Evolutionary conservation across 2,888 invertebrate species (phyloP).

Genomic region (Pyralis farinalis): DNA sequence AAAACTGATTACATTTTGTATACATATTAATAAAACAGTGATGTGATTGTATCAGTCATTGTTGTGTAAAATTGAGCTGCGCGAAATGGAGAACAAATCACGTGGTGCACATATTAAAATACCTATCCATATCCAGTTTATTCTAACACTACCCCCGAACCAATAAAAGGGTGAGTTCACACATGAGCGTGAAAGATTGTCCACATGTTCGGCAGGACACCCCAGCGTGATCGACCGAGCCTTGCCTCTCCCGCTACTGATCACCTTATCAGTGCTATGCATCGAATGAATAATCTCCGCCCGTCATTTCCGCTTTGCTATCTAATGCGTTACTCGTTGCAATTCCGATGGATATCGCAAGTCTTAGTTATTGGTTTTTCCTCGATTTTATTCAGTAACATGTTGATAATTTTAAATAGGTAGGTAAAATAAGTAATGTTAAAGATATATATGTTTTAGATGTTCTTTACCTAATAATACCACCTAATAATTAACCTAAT

Average conservation of each 20-base stretch:
- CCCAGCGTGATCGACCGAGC: conserved; percentile 22
- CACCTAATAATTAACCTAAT: too few species aligned
- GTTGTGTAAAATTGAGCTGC: too few species aligned
- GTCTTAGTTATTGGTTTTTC: conserved; percentile 17
- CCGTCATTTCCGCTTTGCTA: conserved; percentile 61
- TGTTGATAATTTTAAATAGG: too few species aligned
- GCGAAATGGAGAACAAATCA: too few species aligned
- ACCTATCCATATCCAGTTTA: conserved; percentile 37
- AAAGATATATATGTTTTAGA: too few species aligned
- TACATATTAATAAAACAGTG: too few species aligned
- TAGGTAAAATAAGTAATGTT: too few species aligned
- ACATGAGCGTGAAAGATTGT: conserved; percentile 81
- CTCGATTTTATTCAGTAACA: conserved; percentile 2
- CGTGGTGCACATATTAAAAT: background rate
- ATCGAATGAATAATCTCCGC: conserved; percentile 62
- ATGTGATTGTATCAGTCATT: too few species aligned
- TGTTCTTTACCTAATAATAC: too few species aligned
- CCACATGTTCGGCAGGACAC: conserved; percentile 70
- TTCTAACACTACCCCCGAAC: conserved; percentile 41
- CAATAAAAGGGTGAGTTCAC: conserved; percentile 76
- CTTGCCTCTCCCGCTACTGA: conserved; percentile 20
- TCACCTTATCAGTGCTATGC: conserved; percentile 60
- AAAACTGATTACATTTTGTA: too few species aligned
- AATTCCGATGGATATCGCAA: conserved; percentile 11
- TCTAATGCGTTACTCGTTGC: conserved; percentile 55